Base-by-base conservation (phyloP, 92 coral and sea anemone genomes). In the Palythoa grandiflora region DNA sequence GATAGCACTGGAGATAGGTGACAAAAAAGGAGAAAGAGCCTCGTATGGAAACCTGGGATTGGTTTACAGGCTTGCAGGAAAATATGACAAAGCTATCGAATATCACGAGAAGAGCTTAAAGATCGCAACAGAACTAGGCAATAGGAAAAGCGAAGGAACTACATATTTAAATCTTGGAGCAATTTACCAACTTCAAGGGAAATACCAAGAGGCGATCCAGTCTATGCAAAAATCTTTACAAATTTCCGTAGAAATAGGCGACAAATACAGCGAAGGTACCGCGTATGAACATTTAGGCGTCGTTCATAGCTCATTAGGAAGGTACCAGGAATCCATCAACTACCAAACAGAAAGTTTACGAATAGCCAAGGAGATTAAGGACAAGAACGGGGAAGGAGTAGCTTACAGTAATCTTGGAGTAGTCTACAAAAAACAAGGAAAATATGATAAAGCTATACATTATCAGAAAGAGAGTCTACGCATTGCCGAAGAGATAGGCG, bases 161-260 rank as follows among this genome's bases (percentile, higher is more conserved):
- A 9, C 72, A 3, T 66, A 66, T 20, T 8, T n/a, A 3, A 66
- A 66, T 21, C 72, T 66, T 0, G 72, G 72, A 21, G 37, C 28
- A 66, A 11, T 66, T 20, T 66, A 66, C 35, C 36, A 20, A 2
- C 39, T 38, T 1, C 7, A 19, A 36, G 71, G 73, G 28, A 4
- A 87, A 13, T 78, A 78, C 79, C 36, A 78, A 53, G 50, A 78
- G 53, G 90, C 86, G 8, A 66, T 87, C 12, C 50, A 77, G 15
- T 16, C 48, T 4, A 71, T 6, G 35, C 6, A 37, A 19, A 71
- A 36, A 36, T 9, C 6, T 16, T 71, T 59, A 59, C 16, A 14
- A 14, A 59, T 59, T 17, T 20, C 65, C 65, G 5, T 13, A 59
- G 65, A 59, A 17, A 59, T 17, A 59, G 65, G 65, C 65, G 65